Base-by-base conservation (phyloP, 2,113 vertebrate species). In the Gila orcuttii region DNA sequence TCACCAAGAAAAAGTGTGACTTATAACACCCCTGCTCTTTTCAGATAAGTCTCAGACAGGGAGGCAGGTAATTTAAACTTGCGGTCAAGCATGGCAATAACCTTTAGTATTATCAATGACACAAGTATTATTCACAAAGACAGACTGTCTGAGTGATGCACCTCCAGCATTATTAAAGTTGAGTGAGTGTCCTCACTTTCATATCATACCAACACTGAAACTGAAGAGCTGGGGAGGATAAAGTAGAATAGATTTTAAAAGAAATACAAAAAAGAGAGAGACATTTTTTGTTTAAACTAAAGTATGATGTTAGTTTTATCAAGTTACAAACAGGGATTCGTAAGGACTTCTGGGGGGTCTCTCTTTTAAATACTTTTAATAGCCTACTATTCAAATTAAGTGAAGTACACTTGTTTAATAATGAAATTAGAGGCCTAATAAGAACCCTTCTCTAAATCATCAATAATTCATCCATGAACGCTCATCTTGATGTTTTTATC, bases 71-170 rank as follows among this genome's bases (percentile, higher is more conserved):
- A 52, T 89, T 83, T 86, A 74, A 82, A 83, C 78, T 45, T 66
- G 60, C 75, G 60, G 79, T 69, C 57, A 86, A 79, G 81, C 84
- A 75, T 84, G 81, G 74, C 59, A 69, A 79, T 82, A 86, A 88
- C 86, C 89, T 90, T 89, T 88, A 87, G 31, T 84, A 78, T 88
- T 62, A 90, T 88, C 80, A 84, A 59, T 79, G 74, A 75, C 62
- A 87, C 45, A 82, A 74, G 55, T 88, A 86, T 86, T 88, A 90
- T 87, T 90, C 83, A 79, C 82, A 74, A 23, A 81, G 89, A 87
- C 87, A 88, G 57, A 68, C 78, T 81, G 87, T 85, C 82, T 57
- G 78, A 78, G 81, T 45, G 36, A 59, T 64, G 73, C 62, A 75
- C 69, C 28, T 36, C n/a, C 36, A 19, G 68, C 83, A 89, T 89